Evolutionary conservation across 2,797 vertebrate genomes (phyloP).

Genomic region (Siniperca scherzeri): DNA sequence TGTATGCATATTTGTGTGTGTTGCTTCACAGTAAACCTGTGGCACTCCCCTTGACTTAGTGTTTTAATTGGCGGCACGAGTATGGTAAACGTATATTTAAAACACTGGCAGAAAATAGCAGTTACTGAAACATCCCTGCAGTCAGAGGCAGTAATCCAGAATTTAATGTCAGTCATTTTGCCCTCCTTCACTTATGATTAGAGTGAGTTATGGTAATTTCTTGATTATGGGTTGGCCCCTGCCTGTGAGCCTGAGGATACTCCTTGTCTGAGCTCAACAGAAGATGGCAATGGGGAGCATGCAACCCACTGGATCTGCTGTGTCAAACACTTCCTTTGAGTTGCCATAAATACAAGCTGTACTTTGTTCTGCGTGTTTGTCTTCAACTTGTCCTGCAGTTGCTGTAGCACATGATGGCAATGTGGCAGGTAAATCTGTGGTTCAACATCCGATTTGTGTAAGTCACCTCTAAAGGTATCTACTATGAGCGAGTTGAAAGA

Average conservation of each 20-base stretch:
- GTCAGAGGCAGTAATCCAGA: constrained; percentile 71
- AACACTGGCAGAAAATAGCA: constrained; percentile 73
- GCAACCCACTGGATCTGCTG: constrained; percentile 56
- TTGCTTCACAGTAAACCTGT: constrained; percentile 61
- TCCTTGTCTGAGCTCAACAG: constrained; percentile 67
- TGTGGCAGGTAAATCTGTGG: constrained; percentile 12
- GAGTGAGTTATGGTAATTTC: constrained; percentile 89
- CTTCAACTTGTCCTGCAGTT: constrained; percentile 26
- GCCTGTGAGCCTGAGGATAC: constrained; percentile 70
- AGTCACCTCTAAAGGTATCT: neutral
- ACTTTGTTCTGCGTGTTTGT: constrained; percentile 23
- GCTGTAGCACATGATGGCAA: constrained; percentile 2
- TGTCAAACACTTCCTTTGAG: constrained; percentile 55
- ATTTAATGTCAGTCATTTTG: constrained; percentile 81
- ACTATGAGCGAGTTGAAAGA: constrained; percentile 28
- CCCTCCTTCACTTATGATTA: constrained; percentile 84
- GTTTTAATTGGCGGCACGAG: constrained; percentile 73
- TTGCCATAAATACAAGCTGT: constrained; percentile 41
- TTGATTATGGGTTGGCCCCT: constrained; percentile 82
- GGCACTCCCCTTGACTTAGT: constrained; percentile 63
- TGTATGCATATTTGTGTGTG: constrained; percentile 31
- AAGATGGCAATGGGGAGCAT: constrained; percentile 46
- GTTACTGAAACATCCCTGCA: constrained; percentile 65
- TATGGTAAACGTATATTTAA: constrained; percentile 74
- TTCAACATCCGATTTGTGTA: constrained; percentile 14